Conservation (phyloP, 2,888 invertebrate species). For the Bombylius discolor region DNA sequence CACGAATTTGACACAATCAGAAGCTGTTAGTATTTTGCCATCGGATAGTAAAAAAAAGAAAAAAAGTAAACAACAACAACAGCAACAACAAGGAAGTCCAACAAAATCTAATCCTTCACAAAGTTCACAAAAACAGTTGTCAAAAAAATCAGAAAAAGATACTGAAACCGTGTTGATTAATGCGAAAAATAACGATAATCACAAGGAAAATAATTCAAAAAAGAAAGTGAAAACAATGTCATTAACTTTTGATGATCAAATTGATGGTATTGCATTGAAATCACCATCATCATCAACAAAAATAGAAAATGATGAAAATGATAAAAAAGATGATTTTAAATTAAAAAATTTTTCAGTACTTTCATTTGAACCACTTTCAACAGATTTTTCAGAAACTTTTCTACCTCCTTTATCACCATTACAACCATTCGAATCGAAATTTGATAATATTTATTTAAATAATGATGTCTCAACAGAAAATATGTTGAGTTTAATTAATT, state of each 20-base stretch:
- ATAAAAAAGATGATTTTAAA: not conserved
- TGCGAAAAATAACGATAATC: slow-evolving; percentile 1
- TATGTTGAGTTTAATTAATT: slow-evolving; percentile 28
- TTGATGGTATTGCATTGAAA: not conserved
- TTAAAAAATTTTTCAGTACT: not conserved
- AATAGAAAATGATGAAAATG: not conserved
- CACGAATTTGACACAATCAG: too few relatives aligned
- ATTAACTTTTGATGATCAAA: not conserved
- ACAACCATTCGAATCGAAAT: slow-evolving; percentile 22
- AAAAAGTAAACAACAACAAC: not conserved
- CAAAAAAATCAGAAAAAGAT: slow-evolving; percentile 1
- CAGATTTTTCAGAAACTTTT: slow-evolving; percentile 17
- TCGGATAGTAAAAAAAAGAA: too few relatives aligned
- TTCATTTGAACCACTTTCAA: not conserved
- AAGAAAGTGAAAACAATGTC: not conserved
- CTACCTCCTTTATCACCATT: slow-evolving; percentile 23
- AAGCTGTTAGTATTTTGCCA: too few relatives aligned
- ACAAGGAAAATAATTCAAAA: slow-evolving; percentile 6
- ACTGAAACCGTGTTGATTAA: slow-evolving; percentile 1
- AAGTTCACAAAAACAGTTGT: slow-evolving; percentile 3
- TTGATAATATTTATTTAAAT: slow-evolving; percentile 11
- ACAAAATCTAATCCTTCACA: not conserved
- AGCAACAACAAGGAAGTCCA: not conserved
- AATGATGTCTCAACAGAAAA: slow-evolving; percentile 14
- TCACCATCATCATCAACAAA: not conserved